A percentile compares a stretch with the other conserved stretches of the same genome.
Conservation (phyloP, 2,888 invertebrate species). For the Stegana nigrithorax region DNA sequence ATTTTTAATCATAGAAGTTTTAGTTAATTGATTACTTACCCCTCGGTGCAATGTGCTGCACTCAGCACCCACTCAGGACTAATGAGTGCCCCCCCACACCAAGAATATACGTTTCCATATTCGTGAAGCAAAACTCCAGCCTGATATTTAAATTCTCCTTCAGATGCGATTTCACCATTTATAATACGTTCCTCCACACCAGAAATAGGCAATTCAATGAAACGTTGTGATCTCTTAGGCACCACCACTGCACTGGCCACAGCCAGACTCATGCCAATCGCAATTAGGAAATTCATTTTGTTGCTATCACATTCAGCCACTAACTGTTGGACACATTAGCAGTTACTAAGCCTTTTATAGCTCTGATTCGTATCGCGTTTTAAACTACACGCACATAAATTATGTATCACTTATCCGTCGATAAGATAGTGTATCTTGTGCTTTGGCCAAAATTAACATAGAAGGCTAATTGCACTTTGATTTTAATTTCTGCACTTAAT, state of each 20-base stretch:
- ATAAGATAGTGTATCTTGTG: no score
- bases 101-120: conserved; percentile 32
- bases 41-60: conserved; percentile 55
- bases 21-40: conserved; percentile 34
- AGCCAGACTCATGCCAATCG: conserved; percentile 37
- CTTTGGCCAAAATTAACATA: no score
- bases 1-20: not conserved
- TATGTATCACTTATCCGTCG: no score
- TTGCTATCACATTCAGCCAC: no score
- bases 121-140: conserved; percentile 43
- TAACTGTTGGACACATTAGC: no score
- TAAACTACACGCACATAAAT: no score
- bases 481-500: no score
- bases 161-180: conserved; percentile 35
- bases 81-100: conserved; percentile 54
- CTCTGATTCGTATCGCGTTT: no score
- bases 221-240: conserved; percentile 30
- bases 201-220: conserved; percentile 42
- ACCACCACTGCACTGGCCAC: conserved; percentile 45
- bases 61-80: conserved; percentile 40
- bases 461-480: no score
- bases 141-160: conserved; percentile 52
- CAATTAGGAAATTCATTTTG: conserved; percentile 53
- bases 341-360: no score
- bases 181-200: conserved; percentile 47